Evolutionary conservation across 2,888 invertebrate species (phyloP).

Genomic region (Tribolium freemani): DNA sequence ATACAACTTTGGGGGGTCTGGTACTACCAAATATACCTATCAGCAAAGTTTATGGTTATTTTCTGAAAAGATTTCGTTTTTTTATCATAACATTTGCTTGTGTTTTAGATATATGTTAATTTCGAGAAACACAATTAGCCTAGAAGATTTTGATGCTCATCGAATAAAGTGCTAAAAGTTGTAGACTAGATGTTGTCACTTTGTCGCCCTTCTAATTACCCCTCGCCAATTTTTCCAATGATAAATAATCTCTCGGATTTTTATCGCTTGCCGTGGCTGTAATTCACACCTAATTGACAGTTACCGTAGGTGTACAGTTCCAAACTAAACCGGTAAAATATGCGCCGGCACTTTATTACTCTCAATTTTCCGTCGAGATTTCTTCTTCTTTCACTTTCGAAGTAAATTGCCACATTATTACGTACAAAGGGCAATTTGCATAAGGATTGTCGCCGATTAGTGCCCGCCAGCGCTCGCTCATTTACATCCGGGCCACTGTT

Average conservation of each 20-base stretch:
- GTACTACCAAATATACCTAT: too few species aligned
- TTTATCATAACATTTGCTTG: too few species aligned
- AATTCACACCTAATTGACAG: constrained; percentile 68
- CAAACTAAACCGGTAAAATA: constrained; percentile 62
- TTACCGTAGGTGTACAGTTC: constrained; percentile 66
- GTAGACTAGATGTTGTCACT: too few species aligned
- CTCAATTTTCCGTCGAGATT: constrained; percentile 67
- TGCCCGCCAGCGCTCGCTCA: background rate
- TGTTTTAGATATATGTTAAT: too few species aligned
- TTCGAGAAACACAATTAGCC: too few species aligned
- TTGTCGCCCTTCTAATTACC: too few species aligned
- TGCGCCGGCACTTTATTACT: constrained; percentile 67
- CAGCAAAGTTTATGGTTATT: too few species aligned
- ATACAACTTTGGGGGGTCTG: too few species aligned
- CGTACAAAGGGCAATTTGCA: background rate
- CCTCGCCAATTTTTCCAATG: constrained; percentile 20
- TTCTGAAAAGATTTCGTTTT: too few species aligned
- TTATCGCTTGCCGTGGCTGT: constrained; percentile 58
- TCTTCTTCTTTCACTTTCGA: constrained; percentile 43
- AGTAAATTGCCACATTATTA: background rate
- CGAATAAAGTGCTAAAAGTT: too few species aligned
- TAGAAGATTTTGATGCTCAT: too few species aligned
- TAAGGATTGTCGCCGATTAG: background rate
- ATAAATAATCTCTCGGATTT: constrained; percentile 55
- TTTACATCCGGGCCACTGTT: too few species aligned